Evolutionary conservation across 2,113 vertebrate genomes (phyloP).

Genomic region (Melanostigma gelatinosum): DNA sequence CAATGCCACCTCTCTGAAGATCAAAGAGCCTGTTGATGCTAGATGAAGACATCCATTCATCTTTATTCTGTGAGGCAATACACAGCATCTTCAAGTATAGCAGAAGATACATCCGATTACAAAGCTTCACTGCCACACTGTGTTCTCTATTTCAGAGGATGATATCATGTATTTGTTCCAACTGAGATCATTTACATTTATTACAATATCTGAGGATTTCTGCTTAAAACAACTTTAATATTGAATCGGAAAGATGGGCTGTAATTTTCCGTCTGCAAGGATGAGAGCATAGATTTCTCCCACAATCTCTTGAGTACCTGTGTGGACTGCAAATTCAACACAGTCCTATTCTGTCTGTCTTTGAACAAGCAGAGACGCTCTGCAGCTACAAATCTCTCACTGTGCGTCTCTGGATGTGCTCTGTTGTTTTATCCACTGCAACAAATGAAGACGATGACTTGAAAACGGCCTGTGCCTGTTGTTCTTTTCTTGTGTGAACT

Average conservation of each 20-base stretch:
- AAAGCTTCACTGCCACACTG: conserved; percentile 24
- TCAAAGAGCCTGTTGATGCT: conserved; percentile 53
- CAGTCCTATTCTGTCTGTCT: conserved; percentile 16
- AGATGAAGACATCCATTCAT: conserved; percentile 51
- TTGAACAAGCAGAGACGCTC: conserved; percentile 17
- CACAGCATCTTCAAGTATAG: conserved; percentile 29
- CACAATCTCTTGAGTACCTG: conserved; percentile 32
- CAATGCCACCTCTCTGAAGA: conserved; percentile 44
- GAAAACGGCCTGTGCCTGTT: not conserved
- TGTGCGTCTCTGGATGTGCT: conserved; percentile 4
- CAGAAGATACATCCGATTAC: conserved; percentile 32
- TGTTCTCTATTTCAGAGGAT: conserved; percentile 8
- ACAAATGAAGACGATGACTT: conserved; percentile 14
- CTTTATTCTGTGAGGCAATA: conserved; percentile 35
- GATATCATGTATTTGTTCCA: conserved; percentile 9
- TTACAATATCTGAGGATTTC: conserved; percentile 22
- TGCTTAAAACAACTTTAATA: conserved; percentile 19
- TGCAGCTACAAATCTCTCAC: conserved; percentile 21
- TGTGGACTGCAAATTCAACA: conserved; percentile 36
- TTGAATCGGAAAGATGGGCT: conserved; percentile 7
- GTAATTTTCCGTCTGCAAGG: conserved; percentile 27
- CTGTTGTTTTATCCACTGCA: not conserved
- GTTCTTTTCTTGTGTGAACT: not conserved
- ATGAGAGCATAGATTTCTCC: conserved; percentile 16
- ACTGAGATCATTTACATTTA: conserved; percentile 39